Conservation (phyloP, 2,113 vertebrate species). For the Myrmophylax atrothorax region DNA sequence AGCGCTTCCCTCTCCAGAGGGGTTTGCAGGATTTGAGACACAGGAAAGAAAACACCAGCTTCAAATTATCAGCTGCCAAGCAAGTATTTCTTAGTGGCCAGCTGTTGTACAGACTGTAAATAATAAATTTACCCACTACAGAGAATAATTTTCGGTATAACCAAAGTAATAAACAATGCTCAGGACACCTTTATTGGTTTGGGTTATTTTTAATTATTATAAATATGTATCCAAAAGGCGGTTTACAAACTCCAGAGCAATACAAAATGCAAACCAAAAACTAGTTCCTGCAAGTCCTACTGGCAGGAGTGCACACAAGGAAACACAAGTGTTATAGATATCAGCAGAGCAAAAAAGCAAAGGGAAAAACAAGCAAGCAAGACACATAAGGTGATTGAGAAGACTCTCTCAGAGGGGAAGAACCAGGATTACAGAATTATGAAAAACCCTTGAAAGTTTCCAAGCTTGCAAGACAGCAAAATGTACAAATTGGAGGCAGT, state of each 20-base stretch:
- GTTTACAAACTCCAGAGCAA: neutral
- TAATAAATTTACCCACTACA: neutral
- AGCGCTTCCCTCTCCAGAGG: neutral
- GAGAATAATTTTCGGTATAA: neutral
- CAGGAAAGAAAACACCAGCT: neutral
- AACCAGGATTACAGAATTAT: neutral
- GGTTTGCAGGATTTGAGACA: neutral
- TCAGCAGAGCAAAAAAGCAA: neutral
- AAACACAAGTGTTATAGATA: neutral
- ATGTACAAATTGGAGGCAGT: neutral
- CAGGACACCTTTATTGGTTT: neutral
- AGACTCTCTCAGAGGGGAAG: neutral
- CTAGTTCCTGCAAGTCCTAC: neutral
- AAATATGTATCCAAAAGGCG: neutral
- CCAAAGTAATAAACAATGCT: neutral
- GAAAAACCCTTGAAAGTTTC: neutral
- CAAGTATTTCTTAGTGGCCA: neutral
- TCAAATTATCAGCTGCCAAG: neutral
- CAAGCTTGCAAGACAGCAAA: slow-evolving; percentile 12
- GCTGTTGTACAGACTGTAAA: neutral
- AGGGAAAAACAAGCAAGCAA: neutral
- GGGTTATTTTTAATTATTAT: neutral
- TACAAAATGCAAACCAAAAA: neutral
- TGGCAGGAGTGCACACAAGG: neutral
- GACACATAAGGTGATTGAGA: neutral